Evolutionary conservation across 2,888 invertebrate genomes (phyloP).

Genomic region (Cephonodes hylas): DNA sequence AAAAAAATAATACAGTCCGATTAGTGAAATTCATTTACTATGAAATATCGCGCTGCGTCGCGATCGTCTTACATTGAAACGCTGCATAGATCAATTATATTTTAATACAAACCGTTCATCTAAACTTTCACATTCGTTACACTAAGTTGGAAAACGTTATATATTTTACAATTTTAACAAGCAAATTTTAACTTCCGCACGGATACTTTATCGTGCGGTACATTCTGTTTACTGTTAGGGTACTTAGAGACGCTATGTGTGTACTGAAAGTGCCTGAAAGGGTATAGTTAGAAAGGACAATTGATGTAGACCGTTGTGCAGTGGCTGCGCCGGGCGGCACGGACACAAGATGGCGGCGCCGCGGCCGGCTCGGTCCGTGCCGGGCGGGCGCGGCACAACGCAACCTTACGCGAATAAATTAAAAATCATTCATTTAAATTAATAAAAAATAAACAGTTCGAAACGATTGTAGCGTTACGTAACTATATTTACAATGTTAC

Average conservation of each 20-base stretch:
- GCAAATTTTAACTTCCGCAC: conserved; percentile 53
- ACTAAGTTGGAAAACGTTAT: conserved; percentile 6
- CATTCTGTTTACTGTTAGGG: conserved; percentile 51
- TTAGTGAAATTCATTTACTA: conserved; percentile 68
- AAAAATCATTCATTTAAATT: conserved; percentile 63
- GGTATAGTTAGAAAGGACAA: conserved; percentile 67
- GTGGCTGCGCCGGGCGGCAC: conserved; percentile 28
- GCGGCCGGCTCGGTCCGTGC: not conserved
- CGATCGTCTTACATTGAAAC: conserved; percentile 20
- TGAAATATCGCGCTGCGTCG: conserved; percentile 15
- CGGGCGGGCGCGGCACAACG: conserved; percentile 32
- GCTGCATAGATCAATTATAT: not conserved
- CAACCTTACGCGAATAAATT: conserved; percentile 68
- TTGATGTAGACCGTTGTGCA: conserved; percentile 68
- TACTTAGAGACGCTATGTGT: conserved; percentile 54
- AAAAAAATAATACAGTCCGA: conserved; percentile 80
- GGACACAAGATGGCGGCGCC: not conserved
- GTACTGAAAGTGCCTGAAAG: conserved; percentile 61
- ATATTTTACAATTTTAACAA: conserved; percentile 52
- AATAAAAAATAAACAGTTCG: conserved; percentile 74
- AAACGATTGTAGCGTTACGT: conserved; percentile 62
- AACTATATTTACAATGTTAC: conserved; percentile 75
- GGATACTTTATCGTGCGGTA: conserved; percentile 42
- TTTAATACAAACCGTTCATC: conserved; percentile 24
- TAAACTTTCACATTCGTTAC: conserved; percentile 27